phyloP scores from a whole-genome alignment of 2,113 vertebrate species.

The Loxodonta africana region DNA sequence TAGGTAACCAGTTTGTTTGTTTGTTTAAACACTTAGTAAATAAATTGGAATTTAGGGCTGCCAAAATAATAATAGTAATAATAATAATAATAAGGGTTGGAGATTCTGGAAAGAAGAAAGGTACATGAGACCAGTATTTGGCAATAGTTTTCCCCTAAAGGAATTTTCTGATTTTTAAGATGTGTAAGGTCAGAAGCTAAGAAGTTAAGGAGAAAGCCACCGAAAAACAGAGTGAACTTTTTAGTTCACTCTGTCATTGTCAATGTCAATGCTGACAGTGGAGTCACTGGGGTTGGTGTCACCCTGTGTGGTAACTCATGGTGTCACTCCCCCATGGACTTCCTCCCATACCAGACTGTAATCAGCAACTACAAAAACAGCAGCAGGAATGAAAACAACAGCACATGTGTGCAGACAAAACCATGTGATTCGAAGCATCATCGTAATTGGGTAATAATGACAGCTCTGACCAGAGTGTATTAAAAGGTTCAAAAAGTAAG shows the following conservation, averaged over 20 bases:
- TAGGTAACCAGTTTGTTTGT: background rate
- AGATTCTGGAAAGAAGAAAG: conserved; percentile 6
- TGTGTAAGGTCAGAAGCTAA: background rate
- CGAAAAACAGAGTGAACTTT: background rate
- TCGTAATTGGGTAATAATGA: no score
- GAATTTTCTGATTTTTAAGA: background rate
- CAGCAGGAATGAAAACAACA: no score
- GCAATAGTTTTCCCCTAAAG: background rate
- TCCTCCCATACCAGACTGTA: no score
- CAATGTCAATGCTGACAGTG: no score
- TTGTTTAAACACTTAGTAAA: background rate
- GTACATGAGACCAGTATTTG: background rate
- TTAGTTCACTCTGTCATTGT: background rate
- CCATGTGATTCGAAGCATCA: no score
- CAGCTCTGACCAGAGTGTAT: no score
- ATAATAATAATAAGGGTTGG: background rate
- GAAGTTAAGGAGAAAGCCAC: background rate
- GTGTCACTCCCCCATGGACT: no score
- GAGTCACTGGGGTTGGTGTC: no score
- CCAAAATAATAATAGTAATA: background rate
- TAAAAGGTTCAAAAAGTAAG: no score
- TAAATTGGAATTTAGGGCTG: background rate
- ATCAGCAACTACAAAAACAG: no score
- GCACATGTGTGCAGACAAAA: no score
- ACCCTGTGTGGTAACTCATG: no score